Percentiles rank a stretch among this genome's conserved stretches.
phyloP scores from a whole-genome alignment of 2,888 invertebrate species.

The Fragum whitleyi region DNA sequence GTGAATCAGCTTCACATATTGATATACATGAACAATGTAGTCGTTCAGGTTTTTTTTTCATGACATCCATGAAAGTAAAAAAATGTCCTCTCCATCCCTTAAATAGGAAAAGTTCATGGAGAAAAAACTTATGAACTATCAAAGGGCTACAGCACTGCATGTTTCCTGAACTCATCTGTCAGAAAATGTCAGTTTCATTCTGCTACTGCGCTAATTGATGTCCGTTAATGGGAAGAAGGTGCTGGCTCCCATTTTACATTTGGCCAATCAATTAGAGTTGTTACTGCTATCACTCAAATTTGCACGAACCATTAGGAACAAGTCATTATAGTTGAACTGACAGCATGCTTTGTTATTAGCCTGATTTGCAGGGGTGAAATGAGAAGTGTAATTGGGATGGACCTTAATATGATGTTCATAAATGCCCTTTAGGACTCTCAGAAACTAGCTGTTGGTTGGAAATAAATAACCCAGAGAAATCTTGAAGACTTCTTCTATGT shows the following conservation, averaged over 20 bases:
- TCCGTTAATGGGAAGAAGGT: conserved; percentile 18
- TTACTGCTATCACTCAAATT: conserved; percentile 5
- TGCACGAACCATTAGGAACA: neutral
- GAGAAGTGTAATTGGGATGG: neutral
- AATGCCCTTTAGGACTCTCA: too few species aligned
- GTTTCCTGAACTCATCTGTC: neutral
- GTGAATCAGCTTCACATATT: too few species aligned
- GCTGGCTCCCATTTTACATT: conserved; percentile 13
- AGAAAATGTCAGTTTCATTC: conserved; percentile 3
- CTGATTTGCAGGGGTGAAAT: conserved; percentile 6
- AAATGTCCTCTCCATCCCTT: too few species aligned
- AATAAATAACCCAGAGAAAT: too few species aligned
- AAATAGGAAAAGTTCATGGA: too few species aligned
- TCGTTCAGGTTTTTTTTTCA: too few species aligned
- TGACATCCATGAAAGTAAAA: too few species aligned
- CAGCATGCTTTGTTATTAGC: conserved; percentile 8
- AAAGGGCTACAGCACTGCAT: neutral
- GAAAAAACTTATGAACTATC: too few species aligned
- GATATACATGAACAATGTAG: too few species aligned
- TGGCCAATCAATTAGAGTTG: conserved; percentile 17
- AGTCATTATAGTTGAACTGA: conserved; percentile 11
- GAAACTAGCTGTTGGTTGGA: too few species aligned
- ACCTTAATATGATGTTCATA: neutral
- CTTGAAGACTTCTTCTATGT: too few species aligned
- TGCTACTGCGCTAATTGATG: conserved; percentile 6